These are phyloP conservation scores for Siphonodentalium dalli DNA, from an alignment of 2,888 invertebrate species.

Conservation along the genomic window DNA sequence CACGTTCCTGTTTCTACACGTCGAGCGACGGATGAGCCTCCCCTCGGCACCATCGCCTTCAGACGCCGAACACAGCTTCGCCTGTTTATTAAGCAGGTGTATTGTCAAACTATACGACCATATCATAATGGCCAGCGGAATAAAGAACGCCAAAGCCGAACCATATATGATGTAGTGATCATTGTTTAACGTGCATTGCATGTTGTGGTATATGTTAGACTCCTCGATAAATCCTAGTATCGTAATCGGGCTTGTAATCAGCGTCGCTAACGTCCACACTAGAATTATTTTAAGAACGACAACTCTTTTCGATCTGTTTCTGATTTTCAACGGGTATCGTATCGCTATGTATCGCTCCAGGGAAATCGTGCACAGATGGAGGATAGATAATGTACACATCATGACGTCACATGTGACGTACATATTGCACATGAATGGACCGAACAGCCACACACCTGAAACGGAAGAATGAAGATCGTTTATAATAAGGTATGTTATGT, in stretches of 20 bases:
- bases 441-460: slow-evolving; percentile 89
- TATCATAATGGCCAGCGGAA: slow-evolving; percentile 92
- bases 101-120: slow-evolving; percentile 94
- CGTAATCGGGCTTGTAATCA: slow-evolving; percentile 67
- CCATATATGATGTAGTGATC: slow-evolving; percentile 78
- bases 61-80: slow-evolving; percentile 42
- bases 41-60: slow-evolving; percentile 23
- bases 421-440: slow-evolving; percentile 67
- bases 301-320: slow-evolving; percentile 58
- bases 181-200: slow-evolving; percentile 68
- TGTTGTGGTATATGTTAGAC: slow-evolving; percentile 70
- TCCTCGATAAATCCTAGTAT: slow-evolving; percentile 70
- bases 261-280: slow-evolving; percentile 86
- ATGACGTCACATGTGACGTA: slow-evolving; percentile 71
- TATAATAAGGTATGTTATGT: too few relatives aligned
- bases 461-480: too few relatives aligned
- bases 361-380: slow-evolving; percentile 70
- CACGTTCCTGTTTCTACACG: background rate
- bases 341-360: slow-evolving; percentile 82
- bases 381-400: slow-evolving; percentile 69
- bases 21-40: slow-evolving; percentile 5
- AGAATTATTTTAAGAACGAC: slow-evolving; percentile 82
- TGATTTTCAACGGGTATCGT: slow-evolving; percentile 80
- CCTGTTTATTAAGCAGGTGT: slow-evolving; percentile 81
- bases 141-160: slow-evolving; percentile 94